Percentiles rank a stretch among this genome's conserved stretches.
These are phyloP conservation scores for Chloroceryle amazona DNA, from an alignment of 2,797 vertebrate species.

Conservation along the genomic window DNA sequence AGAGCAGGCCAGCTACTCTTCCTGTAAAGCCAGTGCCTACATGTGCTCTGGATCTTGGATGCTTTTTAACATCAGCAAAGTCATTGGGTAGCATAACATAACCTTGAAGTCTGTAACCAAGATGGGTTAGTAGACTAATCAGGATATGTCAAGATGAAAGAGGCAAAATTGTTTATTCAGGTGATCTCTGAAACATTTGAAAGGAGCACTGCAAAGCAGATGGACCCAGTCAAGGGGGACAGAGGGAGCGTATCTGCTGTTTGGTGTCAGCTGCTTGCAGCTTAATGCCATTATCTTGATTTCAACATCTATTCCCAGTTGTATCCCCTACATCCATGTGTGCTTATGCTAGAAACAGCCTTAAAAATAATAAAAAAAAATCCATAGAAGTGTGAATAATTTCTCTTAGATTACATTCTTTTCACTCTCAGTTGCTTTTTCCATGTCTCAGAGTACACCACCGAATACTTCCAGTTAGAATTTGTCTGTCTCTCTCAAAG, in stretches of 20 bases:
- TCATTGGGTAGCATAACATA: background rate
- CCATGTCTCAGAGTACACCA: background rate
- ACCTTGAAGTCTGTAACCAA: background rate
- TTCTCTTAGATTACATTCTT: background rate
- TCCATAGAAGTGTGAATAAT: background rate
- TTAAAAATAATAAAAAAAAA: background rate
- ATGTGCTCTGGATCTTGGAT: background rate
- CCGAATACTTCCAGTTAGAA: background rate
- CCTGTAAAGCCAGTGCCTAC: background rate
- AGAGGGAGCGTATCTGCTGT: background rate
- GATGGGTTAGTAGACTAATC: background rate
- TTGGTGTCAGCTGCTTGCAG: background rate
- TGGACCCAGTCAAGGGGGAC: background rate
- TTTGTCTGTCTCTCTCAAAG: background rate
- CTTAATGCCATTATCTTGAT: background rate
- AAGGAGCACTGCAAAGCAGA: background rate
- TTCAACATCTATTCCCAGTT: background rate
- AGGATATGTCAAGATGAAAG: constrained; percentile 16
- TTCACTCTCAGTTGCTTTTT: background rate
- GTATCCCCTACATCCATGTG: background rate
- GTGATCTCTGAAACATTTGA: constrained; percentile 10
- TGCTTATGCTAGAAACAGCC: background rate
- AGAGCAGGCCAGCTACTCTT: background rate
- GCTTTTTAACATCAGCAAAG: background rate
- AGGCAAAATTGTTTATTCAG: constrained; percentile 14